These are phyloP conservation scores for Chrysogorgia sp. DNA, from an alignment of 92 coral and sea anemone genomes.

Conservation along the genomic window DNA sequence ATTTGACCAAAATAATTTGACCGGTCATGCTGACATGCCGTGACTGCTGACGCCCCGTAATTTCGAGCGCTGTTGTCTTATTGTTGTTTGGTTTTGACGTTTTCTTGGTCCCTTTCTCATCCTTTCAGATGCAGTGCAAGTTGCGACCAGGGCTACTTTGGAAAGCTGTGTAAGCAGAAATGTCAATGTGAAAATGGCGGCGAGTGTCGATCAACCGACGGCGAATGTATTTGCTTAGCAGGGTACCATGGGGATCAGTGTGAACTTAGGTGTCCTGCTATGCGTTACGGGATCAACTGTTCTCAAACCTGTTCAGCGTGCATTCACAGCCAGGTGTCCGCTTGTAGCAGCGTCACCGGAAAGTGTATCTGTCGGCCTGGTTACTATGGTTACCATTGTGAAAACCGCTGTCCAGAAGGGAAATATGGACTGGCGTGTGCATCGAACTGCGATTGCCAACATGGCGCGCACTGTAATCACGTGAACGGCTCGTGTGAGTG, in stretches of 20 bases:
- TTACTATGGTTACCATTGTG: conserved; percentile 47
- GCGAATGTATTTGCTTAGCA: conserved; percentile 77
- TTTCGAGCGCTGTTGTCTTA: too few relatives aligned
- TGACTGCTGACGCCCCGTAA: too few relatives aligned
- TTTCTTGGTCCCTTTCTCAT: not conserved
- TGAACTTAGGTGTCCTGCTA: conserved; percentile 68
- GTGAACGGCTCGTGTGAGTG: conserved; percentile 77
- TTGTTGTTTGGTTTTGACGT: too few relatives aligned
- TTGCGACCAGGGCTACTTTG: conserved; percentile 72
- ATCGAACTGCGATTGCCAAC: conserved; percentile 68
- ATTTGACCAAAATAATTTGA: too few relatives aligned
- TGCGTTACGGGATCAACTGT: conserved; percentile 81
- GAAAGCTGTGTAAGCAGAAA: conserved; percentile 66
- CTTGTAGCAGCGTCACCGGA: conserved; percentile 70
- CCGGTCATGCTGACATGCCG: too few relatives aligned
- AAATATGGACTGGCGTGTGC: conserved; percentile 12
- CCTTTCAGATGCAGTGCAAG: conserved; percentile 72
- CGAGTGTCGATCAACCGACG: conserved; percentile 68
- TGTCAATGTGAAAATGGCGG: conserved; percentile 78
- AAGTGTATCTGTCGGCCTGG: conserved; percentile 71
- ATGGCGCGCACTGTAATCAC: conserved; percentile 88
- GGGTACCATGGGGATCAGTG: conserved; percentile 83
- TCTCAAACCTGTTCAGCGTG: conserved; percentile 71
- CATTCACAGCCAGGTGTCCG: conserved; percentile 42
- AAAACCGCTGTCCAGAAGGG: conserved; percentile 34